Percentiles rank a stretch among this genome's conserved stretches.
phyloP scores from a whole-genome alignment of 2,888 invertebrate genomes.

The Macrophya alboannulata region DNA sequence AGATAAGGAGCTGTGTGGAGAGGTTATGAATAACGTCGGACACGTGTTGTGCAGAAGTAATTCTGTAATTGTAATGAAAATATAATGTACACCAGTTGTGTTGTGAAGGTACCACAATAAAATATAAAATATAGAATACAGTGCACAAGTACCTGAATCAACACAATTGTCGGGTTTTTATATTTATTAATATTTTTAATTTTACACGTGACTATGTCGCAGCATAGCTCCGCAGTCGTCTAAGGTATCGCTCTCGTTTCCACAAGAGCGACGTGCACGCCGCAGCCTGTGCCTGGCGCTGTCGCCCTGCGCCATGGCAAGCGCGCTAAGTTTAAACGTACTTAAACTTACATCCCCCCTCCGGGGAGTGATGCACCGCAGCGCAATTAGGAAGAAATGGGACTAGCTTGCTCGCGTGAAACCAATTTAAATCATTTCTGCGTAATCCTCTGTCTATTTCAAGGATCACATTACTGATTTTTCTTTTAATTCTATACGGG shows the following conservation, averaged over 20 bases:
- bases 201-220: conserved; percentile 1
- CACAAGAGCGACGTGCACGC: background rate
- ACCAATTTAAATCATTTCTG: conserved; percentile 52
- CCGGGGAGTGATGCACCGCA: background rate
- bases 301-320: background rate
- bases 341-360: background rate
- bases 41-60: conserved; percentile 6
- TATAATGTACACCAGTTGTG: background rate
- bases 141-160: background rate
- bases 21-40: background rate
- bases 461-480: conserved; percentile 60
- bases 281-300: background rate
- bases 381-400: background rate
- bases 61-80: background rate
- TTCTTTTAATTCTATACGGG: conserved; percentile 61
- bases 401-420: conserved; percentile 57
- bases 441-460: conserved; percentile 54
- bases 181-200: background rate
- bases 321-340: background rate
- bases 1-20: background rate
- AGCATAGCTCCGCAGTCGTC: conserved; percentile 1
- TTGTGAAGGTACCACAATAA: background rate
- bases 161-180: background rate
- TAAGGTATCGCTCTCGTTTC: background rate
- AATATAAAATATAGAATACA: background rate